These are phyloP conservation scores for Tragulus kanchil DNA, from an alignment of 2,113 vertebrate genomes.

Conservation along the genomic window DNA sequence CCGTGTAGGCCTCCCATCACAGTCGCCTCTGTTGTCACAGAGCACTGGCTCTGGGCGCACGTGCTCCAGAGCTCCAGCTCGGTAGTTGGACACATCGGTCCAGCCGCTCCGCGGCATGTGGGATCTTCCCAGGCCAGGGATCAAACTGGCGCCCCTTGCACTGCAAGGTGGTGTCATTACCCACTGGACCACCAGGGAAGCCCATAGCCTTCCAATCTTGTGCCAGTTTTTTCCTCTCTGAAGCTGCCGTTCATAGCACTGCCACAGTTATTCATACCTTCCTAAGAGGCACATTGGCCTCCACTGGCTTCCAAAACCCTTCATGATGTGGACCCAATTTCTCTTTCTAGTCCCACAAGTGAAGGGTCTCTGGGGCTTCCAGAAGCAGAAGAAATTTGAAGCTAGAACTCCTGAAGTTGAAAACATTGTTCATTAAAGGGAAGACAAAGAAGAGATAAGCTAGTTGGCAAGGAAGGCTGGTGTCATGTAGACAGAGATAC, in stretches of 20 bases:
- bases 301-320: not conserved
- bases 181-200: no score
- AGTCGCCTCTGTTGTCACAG: no score
- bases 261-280: not conserved
- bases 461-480: not conserved
- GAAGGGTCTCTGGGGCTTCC: not conserved
- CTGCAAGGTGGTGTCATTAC: no score
- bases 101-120: no score
- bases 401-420: not conserved
- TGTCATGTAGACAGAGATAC: not conserved
- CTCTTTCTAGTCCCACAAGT: slow-evolving; percentile 6
- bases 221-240: not conserved
- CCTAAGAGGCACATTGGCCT: not conserved
- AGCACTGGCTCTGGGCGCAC: no score
- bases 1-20: no score
- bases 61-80: no score
- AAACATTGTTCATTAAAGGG: slow-evolving; percentile 25
- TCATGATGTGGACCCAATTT: not conserved
- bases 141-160: no score
- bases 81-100: no score
- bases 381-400: slow-evolving; percentile 49
- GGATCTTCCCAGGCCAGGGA: no score
- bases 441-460: slow-evolving; percentile 31
- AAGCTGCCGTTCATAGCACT: not conserved
- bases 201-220: not conserved